Base-by-base conservation (phyloP, 2,797 vertebrate genomes). In the Coracias cyanogaster region DNA sequence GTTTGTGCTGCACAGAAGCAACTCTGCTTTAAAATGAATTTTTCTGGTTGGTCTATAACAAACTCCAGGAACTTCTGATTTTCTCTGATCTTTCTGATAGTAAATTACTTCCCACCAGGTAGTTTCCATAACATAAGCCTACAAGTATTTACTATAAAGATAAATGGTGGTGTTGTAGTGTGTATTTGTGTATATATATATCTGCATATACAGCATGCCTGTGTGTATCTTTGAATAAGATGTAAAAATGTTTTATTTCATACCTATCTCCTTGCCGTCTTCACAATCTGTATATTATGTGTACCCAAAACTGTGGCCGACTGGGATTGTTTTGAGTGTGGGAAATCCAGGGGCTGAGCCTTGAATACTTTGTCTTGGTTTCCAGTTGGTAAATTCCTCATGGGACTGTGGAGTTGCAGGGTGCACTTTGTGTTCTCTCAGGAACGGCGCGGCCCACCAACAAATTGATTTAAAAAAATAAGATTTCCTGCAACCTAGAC, bases 401-500 rank as follows among this genome's bases (percentile, higher is more conserved):
- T 4, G 76, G 15, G 28, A 16, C 69, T 89, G 67, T 39, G 37
- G 73, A 80, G 91, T 22, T 10, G 66, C 84, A 46, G 71, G 3
- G 1, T 29, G 86, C 19, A 6, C 86, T 94, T 79, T 49, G 12
- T 91, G 92, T 91, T 93, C 91, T 39, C 91, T 55, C 76, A 3
- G 88, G 94, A 74, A 10, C n/a, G 64, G 89, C 85, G 86, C 88
- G 86, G 65, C 52, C 89, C 91, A 1, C 0, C 31, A 73, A n/a
- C 14, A 48, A 84, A 90, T 79, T 55, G 86, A 33, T 88, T 94
- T 89, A 37, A 77, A 93, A 92, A 86, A 87, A 88, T 55, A 90
- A 78, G 93, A 90, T 95, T 96, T 95, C 92, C 4, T 84, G 92
- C 86, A 73, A 26, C 91, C 96, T 87, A 33, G 95, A 74, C 74